Evolutionary conservation across 2,888 invertebrate species (phyloP), one percentile per base, ranked within the genome.

Genomic region (Phania funesta): DNA sequence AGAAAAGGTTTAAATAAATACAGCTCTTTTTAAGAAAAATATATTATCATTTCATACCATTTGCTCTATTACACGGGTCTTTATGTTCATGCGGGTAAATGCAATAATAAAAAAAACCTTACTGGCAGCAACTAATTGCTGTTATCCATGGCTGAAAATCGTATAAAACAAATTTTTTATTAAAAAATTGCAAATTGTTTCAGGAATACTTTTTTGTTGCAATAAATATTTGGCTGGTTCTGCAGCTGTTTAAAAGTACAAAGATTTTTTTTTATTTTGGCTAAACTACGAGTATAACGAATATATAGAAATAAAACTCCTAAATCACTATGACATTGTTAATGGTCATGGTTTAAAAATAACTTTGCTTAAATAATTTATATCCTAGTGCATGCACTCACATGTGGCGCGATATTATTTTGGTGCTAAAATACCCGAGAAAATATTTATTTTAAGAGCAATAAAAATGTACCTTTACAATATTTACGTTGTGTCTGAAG

Each of bases 61-160:
- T 68, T 75, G 29, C 18, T 44, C 18, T 16, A 54, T 64, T 54
- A 64, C 64, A 74, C 38, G 54, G 74, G 24, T 64, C 35, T 46
- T 48, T 52, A 22, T 52, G 41, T 22, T 13, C 22, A 9, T 29
- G 41, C 38, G 22, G 29, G 20, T 26, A 71, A 60, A 71, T 1
- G 1, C 9, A 35, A 32, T 22, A 2, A 35, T 20, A 52, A 13
- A 50, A 29, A 68, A 13, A 41, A 68, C 32, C n/a, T n/a, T n/a
- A 35, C 48, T 78, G 50, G 56, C 71, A 71, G 64, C 70, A 65
- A 78, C 71, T 78, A 78, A 78, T 78, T 82, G 77, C 82, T 29
- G 73, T 74, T 82, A 82, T 78, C 82, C 62, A 7, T 18, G 52
- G 70, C 52, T 78, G 38, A 62, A 77, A 82, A 82, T 82, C 82